phyloP scores from a whole-genome alignment of 2,888 invertebrate genomes.

The Heliconius ismenius region DNA sequence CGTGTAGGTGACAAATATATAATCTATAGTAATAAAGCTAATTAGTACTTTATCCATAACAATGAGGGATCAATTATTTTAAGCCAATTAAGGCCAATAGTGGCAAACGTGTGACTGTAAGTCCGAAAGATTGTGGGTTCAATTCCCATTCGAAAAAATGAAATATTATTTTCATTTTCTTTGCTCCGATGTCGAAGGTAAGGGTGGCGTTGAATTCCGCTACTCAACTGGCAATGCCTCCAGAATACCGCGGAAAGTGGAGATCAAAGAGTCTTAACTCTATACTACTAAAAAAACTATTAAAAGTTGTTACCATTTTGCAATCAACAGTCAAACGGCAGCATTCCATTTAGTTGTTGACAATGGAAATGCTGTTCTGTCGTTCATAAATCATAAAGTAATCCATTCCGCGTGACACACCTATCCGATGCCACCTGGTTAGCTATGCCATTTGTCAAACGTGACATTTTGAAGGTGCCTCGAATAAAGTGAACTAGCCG shows the following conservation, averaged over 20 bases:
- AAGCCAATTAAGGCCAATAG: too few relatives aligned
- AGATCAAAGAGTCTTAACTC: too few relatives aligned
- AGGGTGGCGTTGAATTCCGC: too few relatives aligned
- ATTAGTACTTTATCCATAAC: background rate
- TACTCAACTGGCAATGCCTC: too few relatives aligned
- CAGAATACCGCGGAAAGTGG: too few relatives aligned
- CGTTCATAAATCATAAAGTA: slow-evolving; percentile 48
- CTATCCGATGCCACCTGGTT: slow-evolving; percentile 43
- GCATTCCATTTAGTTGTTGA: slow-evolving; percentile 29
- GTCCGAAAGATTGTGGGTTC: too few relatives aligned
- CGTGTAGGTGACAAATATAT: background rate
- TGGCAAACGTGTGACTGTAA: too few relatives aligned
- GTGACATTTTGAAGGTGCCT: slow-evolving; percentile 42
- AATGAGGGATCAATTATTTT: background rate
- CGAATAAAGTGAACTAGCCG: slow-evolving; percentile 34
- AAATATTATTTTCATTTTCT: too few relatives aligned
- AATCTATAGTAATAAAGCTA: background rate
- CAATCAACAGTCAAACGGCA: slow-evolving; percentile 24
- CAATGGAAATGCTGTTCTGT: slow-evolving; percentile 31
- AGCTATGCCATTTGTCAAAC: slow-evolving; percentile 46
- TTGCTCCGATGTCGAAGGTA: too few relatives aligned
- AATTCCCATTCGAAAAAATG: too few relatives aligned
- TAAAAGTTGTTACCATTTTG: slow-evolving; percentile 23
- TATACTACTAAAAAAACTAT: background rate
- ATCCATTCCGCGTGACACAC: slow-evolving; percentile 45